Base-by-base conservation (phyloP, 2,113 vertebrate genomes). In the Pagrus major region DNA sequence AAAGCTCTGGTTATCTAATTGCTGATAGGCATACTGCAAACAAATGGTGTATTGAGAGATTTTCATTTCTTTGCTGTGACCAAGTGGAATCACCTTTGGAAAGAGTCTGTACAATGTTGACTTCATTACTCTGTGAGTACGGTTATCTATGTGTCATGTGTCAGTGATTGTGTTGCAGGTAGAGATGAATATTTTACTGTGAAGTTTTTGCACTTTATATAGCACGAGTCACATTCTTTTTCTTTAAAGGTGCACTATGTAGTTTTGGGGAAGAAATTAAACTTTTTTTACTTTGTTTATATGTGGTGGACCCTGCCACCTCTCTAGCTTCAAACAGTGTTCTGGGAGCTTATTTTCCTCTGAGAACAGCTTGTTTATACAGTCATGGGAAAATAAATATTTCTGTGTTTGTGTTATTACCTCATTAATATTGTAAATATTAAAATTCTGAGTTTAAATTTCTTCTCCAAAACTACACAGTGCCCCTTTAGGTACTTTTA, bases 71-170 rank as follows among this genome's bases (percentile, higher is more conserved):
- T 76, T 88, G 68, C 80, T 81, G 71, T 91, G 75, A 86, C 80
- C 86, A 65, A 90, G 84, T 82, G 88, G 87, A 82, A 72, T 84
- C 72, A 60, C 37, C 85, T 83, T 71, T 77, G 78, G 86, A 77
- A 83, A 80, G 16, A 74, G 54, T 76, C 69, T 88, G 65, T 86
- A 66, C 74, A 79, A 76, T 87, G 35, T 87, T 86, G 78, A 58
- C 89, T 14, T 58, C 83, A 9, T 80, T 84, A 8, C 60, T 85
- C 88, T 89, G 92, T 91, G 87, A 93, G 86, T 93, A 91, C 85
- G 71, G 63, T 41, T 58, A 44, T 64, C 12, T 51, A 56, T 29
- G 21, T 80, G 58, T 81, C 23, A 8, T 71, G 63, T 85, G 35
- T 54, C 68, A 31, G 41, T 60, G 52, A 41, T 60, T 85, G 51